Conservation (phyloP, 2,797 vertebrate genomes). For the Tragelaphus oryx region DNA sequence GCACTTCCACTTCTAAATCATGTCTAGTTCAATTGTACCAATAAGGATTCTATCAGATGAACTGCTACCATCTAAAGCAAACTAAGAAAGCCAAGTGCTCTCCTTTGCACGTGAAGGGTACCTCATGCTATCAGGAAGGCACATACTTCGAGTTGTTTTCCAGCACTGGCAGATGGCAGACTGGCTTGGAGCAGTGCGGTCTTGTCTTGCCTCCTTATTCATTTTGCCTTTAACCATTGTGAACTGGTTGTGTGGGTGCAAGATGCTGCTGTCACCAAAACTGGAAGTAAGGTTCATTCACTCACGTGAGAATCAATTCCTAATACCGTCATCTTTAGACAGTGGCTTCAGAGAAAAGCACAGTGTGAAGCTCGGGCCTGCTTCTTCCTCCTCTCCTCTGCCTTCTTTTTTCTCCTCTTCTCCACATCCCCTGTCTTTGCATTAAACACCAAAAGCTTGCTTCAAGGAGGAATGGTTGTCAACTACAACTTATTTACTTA, state of each 20-base stretch:
- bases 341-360: background rate
- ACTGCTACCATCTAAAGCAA: background rate
- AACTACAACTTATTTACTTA: background rate
- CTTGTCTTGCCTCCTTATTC: background rate
- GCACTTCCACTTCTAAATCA: background rate
- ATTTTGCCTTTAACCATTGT: background rate
- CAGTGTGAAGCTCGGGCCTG: background rate
- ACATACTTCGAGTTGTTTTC: background rate
- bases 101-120: background rate
- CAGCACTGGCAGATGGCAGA: background rate
- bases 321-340: background rate
- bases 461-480: background rate
- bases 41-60: background rate
- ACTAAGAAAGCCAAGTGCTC: background rate
- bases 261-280: background rate
- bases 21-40: background rate
- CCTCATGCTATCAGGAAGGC: background rate
- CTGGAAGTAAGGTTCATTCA: background rate
- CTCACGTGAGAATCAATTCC: background rate
- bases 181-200: background rate
- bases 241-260: background rate
- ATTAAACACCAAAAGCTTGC: background rate
- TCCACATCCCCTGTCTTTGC: background rate
- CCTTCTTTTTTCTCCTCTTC: background rate
- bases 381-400: background rate